A percentile compares a stretch with the other conserved stretches of the same genome.
These are phyloP conservation scores for Pipa parva DNA, from an alignment of 2,113 vertebrate species.

Conservation along the genomic window DNA sequence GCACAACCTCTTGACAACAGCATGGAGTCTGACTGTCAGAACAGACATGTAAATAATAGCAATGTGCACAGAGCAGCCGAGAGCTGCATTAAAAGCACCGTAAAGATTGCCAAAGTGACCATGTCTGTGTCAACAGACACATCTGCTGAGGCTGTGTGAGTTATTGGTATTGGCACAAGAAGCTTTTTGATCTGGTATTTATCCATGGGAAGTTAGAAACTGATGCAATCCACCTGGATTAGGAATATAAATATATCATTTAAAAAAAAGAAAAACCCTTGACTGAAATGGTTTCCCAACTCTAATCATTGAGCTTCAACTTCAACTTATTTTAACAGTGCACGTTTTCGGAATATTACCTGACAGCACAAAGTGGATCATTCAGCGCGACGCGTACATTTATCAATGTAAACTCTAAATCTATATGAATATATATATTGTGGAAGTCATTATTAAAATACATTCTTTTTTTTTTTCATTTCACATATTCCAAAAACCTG, in stretches of 20 bases:
- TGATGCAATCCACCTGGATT: neutral
- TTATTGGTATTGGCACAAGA: conserved; percentile 12
- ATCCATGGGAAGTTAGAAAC: neutral
- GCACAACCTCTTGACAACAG: conserved; percentile 93
- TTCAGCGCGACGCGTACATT: too few species aligned
- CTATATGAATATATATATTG: too few species aligned
- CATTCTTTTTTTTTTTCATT: too few species aligned
- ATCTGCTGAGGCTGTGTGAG: conserved; percentile 91
- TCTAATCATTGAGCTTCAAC: neutral
- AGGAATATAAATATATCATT: neutral
- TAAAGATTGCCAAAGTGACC: conserved; percentile 99
- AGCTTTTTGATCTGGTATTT: neutral
- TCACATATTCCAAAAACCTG: neutral
- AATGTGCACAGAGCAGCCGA: conserved; percentile 89
- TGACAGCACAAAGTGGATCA: neutral
- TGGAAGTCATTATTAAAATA: too few species aligned
- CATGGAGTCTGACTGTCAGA: conserved; percentile 95
- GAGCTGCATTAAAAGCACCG: conserved; percentile 97
- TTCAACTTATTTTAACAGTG: neutral
- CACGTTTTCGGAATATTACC: neutral
- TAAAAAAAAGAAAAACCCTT: too few species aligned
- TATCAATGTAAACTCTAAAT: too few species aligned
- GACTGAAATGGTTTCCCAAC: neutral
- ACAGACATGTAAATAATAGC: conserved; percentile 79
- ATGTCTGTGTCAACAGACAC: conserved; percentile 99